Evolutionary conservation across 2,888 invertebrate species (phyloP), one percentile per base, ranked within the genome.

Genomic region (Melanophora roralis): DNA sequence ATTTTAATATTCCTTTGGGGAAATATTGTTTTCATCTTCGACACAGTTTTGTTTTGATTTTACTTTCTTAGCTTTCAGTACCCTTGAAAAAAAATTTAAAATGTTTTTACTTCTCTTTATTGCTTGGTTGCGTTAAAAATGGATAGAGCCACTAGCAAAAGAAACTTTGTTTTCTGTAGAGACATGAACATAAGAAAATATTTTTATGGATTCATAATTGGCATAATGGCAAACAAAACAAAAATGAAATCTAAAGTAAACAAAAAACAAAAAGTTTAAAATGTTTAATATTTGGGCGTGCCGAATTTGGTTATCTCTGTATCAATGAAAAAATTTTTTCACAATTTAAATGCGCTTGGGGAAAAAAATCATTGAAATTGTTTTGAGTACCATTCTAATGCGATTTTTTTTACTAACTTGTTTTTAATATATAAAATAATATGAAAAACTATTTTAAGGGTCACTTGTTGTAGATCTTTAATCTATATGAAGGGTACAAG

Each of bases 131-230:
- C 40, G 47, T 65, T 11, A 21, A 21, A 43, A 60, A 45, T 23
- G 51, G 21, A 43, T 7, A 16, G 9, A 38, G 32, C 32, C 23
- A n/a, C 12, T 27, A 5, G 6, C n/a, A 14, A n/a, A 27, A 27
- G 3, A 32, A 16, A 27, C 3, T 27, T 27, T 14, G n/a, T 51
- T 19, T 38, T 49, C 7, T n/a, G n/a, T n/a, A 5, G 0, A 1
- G 34, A 49, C 27, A 16, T 11, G 12, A 21, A 51, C 12, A 51
- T 0, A 45, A 21, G 36, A 32, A 67, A 67, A 67, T 75, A 40
- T 23, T 78, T 73, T 73, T 74, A 65, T 69, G 68, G 64, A 51
- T 69, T 74, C 53, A 67, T 73, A 73, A 73, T 78, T 73, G 73
- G 11, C 23, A 32, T 32, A 55, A 38, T 49, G 62, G 38, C 51